Percentiles rank a stretch among this genome's conserved stretches.
Evolutionary conservation across 1,140 invertebrate species (phyloP).

Genomic region (Aricia agestis): DNA sequence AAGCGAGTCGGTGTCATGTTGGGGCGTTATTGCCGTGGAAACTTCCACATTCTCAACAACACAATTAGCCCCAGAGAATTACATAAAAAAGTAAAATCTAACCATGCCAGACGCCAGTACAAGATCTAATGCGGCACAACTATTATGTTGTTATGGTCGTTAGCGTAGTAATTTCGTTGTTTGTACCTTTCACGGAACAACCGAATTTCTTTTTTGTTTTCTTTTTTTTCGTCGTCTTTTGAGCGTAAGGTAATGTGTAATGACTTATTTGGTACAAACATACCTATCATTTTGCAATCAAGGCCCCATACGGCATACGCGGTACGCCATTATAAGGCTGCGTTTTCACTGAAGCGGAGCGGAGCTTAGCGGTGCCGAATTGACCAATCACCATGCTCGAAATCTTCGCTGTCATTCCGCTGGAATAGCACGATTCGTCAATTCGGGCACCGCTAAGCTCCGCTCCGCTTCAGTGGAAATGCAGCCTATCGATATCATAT

Average conservation of each 20-base stretch:
- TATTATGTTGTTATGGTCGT: slow-evolving; percentile 11
- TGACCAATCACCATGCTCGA: too few species aligned
- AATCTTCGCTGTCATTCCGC: too few species aligned
- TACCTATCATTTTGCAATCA: background rate
- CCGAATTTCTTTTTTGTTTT: slow-evolving; percentile 7
- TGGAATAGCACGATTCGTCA: too few species aligned
- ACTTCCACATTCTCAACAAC: background rate
- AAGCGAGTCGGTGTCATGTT: too few species aligned
- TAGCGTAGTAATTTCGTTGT: background rate
- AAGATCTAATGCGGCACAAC: background rate
- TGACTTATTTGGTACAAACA: background rate
- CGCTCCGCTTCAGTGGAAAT: too few species aligned
- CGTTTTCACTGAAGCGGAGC: too few species aligned
- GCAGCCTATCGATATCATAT: too few species aligned
- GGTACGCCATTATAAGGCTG: too few species aligned
- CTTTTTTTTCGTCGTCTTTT: background rate
- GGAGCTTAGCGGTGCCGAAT: too few species aligned
- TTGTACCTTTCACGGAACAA: slow-evolving; percentile 2
- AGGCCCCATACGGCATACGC: too few species aligned
- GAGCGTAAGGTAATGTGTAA: background rate
- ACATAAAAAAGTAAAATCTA: background rate
- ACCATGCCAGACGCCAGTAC: background rate
- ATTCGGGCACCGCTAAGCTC: too few species aligned
- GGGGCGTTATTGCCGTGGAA: background rate
- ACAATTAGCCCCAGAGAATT: background rate